A percentile compares a stretch with the other conserved stretches of the same genome.
phyloP scores from a whole-genome alignment of 2,888 invertebrate species.

The Adelphocoris suturalis region DNA sequence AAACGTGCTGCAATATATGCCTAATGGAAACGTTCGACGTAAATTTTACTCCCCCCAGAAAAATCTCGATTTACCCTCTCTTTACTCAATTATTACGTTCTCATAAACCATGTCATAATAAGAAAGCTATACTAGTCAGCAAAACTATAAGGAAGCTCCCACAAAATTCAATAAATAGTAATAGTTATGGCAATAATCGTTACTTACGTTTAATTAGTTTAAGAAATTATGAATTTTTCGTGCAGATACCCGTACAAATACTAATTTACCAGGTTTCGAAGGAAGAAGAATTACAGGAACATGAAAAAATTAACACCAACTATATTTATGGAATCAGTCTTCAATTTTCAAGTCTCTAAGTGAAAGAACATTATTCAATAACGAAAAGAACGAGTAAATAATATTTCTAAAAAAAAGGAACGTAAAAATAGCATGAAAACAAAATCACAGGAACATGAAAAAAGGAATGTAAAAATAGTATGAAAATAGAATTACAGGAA shows the following conservation, averaged over 20 bases:
- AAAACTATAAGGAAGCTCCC: background rate
- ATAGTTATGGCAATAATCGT: background rate
- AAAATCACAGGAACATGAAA: too few relatives aligned
- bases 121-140: background rate
- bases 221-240: too few relatives aligned
- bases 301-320: slow-evolving; percentile 4
- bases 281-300: background rate
- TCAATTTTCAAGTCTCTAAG: too few relatives aligned
- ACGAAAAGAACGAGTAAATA: too few relatives aligned
- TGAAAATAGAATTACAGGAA: too few relatives aligned
- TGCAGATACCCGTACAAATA: background rate
- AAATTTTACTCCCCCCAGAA: slow-evolving; percentile 8
- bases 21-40: slow-evolving; percentile 43
- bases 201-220: too few relatives aligned
- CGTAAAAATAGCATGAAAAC: too few relatives aligned
- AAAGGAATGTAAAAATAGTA: too few relatives aligned
- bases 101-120: background rate
- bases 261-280: background rate
- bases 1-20: slow-evolving; percentile 32
- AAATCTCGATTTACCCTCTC: background rate
- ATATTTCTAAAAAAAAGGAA: too few relatives aligned
- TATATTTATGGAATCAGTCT: background rate
- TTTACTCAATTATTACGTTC: slow-evolving; percentile 20
- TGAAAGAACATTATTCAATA: too few relatives aligned
- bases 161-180: background rate